Percentiles rank a stretch among this genome's conserved stretches.
phyloP scores from a whole-genome alignment of 1,140 invertebrate species.

The Heliconius congener region DNA sequence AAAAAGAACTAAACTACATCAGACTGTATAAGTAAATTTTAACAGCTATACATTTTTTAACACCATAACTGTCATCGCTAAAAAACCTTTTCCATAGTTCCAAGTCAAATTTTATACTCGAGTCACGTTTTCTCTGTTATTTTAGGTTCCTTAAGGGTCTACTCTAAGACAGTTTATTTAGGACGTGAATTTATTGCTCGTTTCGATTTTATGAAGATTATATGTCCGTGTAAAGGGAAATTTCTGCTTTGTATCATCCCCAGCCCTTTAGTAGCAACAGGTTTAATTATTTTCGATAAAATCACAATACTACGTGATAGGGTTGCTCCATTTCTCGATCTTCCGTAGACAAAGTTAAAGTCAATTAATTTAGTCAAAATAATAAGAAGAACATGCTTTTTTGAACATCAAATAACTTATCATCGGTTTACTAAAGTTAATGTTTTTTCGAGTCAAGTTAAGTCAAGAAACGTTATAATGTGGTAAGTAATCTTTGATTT shows the following conservation, averaged over 20 bases:
- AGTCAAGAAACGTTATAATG: too few relatives aligned
- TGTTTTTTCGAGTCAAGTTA: too few relatives aligned
- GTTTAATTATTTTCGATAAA: background rate
- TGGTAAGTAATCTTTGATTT: too few relatives aligned
- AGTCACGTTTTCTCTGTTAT: constrained; percentile 44
- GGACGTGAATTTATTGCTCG: constrained; percentile 43
- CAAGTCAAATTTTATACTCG: constrained; percentile 34
- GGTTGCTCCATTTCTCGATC: background rate
- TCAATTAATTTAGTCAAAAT: background rate
- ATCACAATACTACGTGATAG: background rate
- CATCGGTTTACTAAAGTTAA: background rate
- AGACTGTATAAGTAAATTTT: too few relatives aligned
- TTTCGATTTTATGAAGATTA: constrained; percentile 41
- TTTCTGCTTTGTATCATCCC: background rate
- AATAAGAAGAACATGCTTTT: background rate
- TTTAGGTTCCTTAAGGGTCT: constrained; percentile 45
- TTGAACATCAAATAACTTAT: background rate
- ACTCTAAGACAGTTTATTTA: constrained; percentile 42
- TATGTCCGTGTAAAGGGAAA: constrained; percentile 4
- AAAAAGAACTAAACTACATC: too few relatives aligned
- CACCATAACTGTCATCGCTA: background rate
- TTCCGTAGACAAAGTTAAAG: background rate
- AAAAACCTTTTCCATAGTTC: constrained; percentile 4
- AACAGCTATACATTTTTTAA: background rate
- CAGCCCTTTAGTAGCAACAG: background rate